phyloP scores from a whole-genome alignment of 2,797 vertebrate genomes.

The Monodelphis domestica region DNA sequence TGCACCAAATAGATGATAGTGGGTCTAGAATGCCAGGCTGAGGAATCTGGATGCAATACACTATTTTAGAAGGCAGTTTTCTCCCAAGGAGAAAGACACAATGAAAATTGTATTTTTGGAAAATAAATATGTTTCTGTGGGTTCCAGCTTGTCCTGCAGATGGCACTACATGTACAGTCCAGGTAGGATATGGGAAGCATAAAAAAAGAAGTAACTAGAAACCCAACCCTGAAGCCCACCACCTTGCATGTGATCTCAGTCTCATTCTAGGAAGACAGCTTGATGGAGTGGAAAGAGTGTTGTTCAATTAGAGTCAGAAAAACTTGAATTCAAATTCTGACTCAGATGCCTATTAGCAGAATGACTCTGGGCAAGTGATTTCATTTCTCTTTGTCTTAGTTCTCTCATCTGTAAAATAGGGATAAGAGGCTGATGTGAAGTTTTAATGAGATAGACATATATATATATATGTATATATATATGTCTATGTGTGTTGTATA shows the following conservation, averaged over 20 bases:
- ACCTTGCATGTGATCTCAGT: background rate
- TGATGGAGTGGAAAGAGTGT: background rate
- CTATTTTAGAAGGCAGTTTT: background rate
- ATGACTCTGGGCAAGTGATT: background rate
- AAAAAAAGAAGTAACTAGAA: background rate
- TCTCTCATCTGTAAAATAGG: background rate
- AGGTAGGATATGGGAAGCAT: background rate
- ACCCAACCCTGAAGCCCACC: background rate
- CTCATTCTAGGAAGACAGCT: background rate
- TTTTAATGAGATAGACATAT: background rate
- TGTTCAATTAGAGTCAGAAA: background rate
- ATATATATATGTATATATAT: too few relatives aligned
- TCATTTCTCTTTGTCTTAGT: background rate
- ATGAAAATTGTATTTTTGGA: conserved; percentile 14
- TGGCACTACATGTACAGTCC: conserved; percentile 68
- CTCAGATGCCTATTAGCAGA: background rate
- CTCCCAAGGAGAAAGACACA: background rate
- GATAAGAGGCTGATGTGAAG: background rate
- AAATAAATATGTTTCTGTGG: conserved; percentile 19
- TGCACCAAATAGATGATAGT: background rate
- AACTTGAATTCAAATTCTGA: background rate
- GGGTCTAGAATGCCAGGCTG: background rate
- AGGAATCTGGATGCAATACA: background rate
- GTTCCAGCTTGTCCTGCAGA: conserved; percentile 68
- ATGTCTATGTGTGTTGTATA: background rate